Evolutionary conservation across 2,888 invertebrate species (phyloP).

Genomic region (Trichogramma evanescens): DNA sequence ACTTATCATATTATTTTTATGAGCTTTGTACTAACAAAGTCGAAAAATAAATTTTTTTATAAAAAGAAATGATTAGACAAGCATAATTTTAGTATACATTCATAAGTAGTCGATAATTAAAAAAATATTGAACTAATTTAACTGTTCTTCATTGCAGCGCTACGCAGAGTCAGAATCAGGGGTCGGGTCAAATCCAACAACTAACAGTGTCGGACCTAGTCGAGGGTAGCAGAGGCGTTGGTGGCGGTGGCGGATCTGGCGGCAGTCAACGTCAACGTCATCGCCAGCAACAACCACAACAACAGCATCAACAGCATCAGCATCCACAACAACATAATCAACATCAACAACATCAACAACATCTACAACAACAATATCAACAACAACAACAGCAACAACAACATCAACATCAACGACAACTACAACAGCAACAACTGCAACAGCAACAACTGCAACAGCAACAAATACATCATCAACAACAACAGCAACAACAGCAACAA

Average conservation of each 20-base stretch:
- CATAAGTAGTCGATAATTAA: too few relatives aligned
- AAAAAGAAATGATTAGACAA: too few relatives aligned
- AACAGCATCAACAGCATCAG: background rate
- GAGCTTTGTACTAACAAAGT: too few relatives aligned
- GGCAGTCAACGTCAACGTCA: constrained; percentile 23
- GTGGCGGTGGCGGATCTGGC: constrained; percentile 17
- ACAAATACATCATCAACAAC: background rate
- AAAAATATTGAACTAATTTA: too few relatives aligned
- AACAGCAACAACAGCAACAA: background rate
- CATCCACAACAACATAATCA: background rate
- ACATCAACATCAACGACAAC: background rate
- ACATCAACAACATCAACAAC: constrained; percentile 6
- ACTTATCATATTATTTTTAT: too few relatives aligned
- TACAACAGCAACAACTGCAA: background rate
- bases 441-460: constrained; percentile 25
- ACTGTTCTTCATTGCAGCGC: constrained; percentile 33
- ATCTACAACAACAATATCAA: background rate
- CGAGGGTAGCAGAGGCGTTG: constrained; percentile 34
- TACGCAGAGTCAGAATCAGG: constrained; percentile 37
- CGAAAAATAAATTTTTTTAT: too few relatives aligned
- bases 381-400: constrained; percentile 7
- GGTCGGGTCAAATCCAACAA: constrained; percentile 31
- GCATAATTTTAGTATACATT: too few relatives aligned
- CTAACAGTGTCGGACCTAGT: constrained; percentile 40
- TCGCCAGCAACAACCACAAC: constrained; percentile 1